Percentiles rank a stretch among this genome's conserved stretches.
These are phyloP conservation scores for Muscicapa comitata DNA, from an alignment of 2,797 vertebrate species.

Conservation along the genomic window DNA sequence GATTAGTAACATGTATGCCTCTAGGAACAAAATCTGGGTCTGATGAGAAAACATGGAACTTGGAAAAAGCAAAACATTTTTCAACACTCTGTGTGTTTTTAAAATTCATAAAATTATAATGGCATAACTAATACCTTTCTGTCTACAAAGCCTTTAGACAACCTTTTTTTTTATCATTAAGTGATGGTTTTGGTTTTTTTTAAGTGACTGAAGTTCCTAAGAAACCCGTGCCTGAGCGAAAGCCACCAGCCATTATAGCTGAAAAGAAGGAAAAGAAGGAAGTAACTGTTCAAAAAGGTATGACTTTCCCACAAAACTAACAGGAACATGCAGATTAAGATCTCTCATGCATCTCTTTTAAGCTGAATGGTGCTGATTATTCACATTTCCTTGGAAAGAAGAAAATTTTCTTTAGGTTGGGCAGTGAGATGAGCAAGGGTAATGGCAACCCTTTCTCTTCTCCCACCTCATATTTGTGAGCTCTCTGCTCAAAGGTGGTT, in stretches of 20 bases:
- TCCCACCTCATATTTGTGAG: background rate
- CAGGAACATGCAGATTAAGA: background rate
- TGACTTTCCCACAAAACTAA: background rate
- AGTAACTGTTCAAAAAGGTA: conserved; percentile 72
- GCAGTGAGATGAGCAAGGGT: background rate
- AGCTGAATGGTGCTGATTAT: background rate
- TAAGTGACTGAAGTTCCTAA: conserved; percentile 49
- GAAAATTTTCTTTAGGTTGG: background rate
- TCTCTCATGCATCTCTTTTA: background rate
- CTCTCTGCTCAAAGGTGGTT: background rate
- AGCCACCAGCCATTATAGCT: conserved; percentile 56
- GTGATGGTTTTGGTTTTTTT: background rate
- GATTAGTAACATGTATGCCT: background rate
- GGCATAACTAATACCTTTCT: background rate
- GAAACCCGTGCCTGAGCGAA: conserved; percentile 55
- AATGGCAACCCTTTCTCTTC: background rate
- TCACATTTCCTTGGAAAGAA: background rate
- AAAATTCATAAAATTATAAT: background rate
- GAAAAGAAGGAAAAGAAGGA: conserved; percentile 74
- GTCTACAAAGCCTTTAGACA: background rate
- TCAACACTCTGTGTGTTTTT: background rate
- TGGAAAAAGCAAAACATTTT: background rate
- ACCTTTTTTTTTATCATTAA: background rate
- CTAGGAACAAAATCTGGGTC: background rate
- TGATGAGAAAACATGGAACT: background rate